Evolutionary conservation across 2,888 invertebrate species (phyloP), one percentile per base, ranked within the genome.

Genomic region (Melinopterus prodromus): DNA sequence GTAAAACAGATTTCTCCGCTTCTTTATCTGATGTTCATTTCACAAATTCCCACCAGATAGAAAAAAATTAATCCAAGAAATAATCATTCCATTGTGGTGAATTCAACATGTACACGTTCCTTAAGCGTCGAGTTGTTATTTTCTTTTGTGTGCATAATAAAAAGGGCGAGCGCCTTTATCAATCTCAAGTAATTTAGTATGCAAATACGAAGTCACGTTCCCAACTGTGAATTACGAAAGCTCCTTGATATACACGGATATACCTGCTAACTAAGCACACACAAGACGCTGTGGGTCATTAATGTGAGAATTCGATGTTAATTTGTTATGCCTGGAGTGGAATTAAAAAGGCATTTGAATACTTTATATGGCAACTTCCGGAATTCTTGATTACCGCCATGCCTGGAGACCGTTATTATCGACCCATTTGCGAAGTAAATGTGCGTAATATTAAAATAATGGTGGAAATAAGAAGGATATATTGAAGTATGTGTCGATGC

Each of bases 301-400:
- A 53, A 53, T 12, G 53, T 53, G 53, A 53, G 53, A 53, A 53
- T 53, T 53, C 12, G 53, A 53, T 4, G 53, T 53, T 53, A 53
- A 53, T 53, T 53, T 53, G 53, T 53, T 53, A 53, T 53, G 53
- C 53, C 53, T 53, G 1, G 53, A 53, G 53, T 53, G 53, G 53
- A 53, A 53, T 53, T 53, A 53, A 53, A 53, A 53, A 53, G 53
- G 53, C 53, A 53, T 53, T 53, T 53, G 53, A 53, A 53, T 53
- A 53, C 53, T 53, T 53, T 53, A 53, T 53, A 53, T 12, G 53
- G 53, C 53, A 7, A 53, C 53, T 53, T 53, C 53, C 53, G 53
- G 53, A 53, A 53, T 53, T 53, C 53, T 53, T 53, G 53, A 53
- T 53, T 53, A 53, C 53, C 7, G 5, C 12, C 53, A 53, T 1